Evolutionary conservation across 1,140 invertebrate genomes (phyloP).

Genomic region (Rhizoglyphus robini): DNA sequence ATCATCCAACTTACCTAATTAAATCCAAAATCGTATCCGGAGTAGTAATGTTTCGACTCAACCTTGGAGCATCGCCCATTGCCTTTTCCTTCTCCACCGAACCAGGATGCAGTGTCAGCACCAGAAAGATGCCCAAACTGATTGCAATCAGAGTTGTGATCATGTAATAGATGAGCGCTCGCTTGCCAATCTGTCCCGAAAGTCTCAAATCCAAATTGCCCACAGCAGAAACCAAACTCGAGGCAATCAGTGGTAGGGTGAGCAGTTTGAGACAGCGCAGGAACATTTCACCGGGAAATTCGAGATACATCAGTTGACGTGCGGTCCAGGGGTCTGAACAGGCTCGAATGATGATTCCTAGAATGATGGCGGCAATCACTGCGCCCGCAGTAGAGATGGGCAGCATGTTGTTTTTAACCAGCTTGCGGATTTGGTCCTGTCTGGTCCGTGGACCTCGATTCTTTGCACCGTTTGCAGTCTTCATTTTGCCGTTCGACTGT

Average conservation of each 20-base stretch:
- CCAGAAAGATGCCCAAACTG: constrained; percentile 69
- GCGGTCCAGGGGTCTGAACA: constrained; percentile 30
- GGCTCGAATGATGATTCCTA: constrained; percentile 16
- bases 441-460: not conserved
- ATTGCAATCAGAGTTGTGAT: constrained; percentile 77
- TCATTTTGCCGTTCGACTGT: too few species aligned
- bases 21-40: constrained; percentile 84
- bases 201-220: constrained; percentile 62
- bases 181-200: constrained; percentile 49
- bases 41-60: constrained; percentile 49
- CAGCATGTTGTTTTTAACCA: constrained; percentile 5
- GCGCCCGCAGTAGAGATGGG: constrained; percentile 7
- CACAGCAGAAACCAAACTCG: constrained; percentile 78
- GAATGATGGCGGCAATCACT: constrained; percentile 17
- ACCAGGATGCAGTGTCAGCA: constrained; percentile 69
- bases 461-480: too few species aligned
- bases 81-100: constrained; percentile 31
- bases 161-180: constrained; percentile 77
- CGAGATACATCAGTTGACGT: constrained; percentile 61
- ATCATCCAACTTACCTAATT: constrained; percentile 51
- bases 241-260: constrained; percentile 72
- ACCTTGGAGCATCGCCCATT: constrained; percentile 35
- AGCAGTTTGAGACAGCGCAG: constrained; percentile 78
- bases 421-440: not conserved
- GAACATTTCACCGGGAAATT: constrained; percentile 57